Evolutionary conservation across 1,140 invertebrate species (phyloP).

Genomic region (Musca vetustissima): DNA sequence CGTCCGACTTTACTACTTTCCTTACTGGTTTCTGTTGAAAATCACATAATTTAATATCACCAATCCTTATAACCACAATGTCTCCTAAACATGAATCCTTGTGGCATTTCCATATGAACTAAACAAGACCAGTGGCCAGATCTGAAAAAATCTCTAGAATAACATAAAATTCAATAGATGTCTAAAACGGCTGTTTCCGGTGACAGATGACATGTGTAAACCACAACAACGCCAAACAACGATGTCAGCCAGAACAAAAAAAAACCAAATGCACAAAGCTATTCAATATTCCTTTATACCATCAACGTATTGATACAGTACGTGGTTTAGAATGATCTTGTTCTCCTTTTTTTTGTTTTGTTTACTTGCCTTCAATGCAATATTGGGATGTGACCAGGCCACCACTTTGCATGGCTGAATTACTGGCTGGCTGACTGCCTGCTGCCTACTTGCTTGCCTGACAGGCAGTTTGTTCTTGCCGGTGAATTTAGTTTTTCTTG

Average conservation of each 20-base stretch:
- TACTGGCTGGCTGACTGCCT: no score
- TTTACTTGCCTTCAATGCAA: no score
- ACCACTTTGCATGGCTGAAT: no score
- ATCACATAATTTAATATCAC: no score
- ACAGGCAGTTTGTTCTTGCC: no score
- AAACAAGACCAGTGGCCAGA: not conserved
- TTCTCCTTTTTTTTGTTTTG: no score
- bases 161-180: conserved; percentile 18
- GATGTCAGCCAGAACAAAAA: no score
- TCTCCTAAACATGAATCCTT: conserved; percentile 2
- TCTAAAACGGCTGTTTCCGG: conserved; percentile 23
- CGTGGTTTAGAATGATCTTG: not conserved
- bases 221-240: conserved; percentile 1
- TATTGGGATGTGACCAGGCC: no score
- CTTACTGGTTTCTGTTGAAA: no score
- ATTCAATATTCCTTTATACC: conserved; percentile 11
- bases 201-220: conserved; percentile 24
- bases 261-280: conserved; percentile 3
- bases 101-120: not conserved
- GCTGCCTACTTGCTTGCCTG: no score
- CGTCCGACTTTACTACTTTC: no score
- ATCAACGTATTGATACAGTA: conserved; percentile 2
- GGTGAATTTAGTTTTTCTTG: conserved; percentile 7
- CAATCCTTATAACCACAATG: not conserved
- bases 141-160: not conserved